Base-by-base conservation (phyloP, 2,888 invertebrate genomes). In the Oasisia sp. region DNA sequence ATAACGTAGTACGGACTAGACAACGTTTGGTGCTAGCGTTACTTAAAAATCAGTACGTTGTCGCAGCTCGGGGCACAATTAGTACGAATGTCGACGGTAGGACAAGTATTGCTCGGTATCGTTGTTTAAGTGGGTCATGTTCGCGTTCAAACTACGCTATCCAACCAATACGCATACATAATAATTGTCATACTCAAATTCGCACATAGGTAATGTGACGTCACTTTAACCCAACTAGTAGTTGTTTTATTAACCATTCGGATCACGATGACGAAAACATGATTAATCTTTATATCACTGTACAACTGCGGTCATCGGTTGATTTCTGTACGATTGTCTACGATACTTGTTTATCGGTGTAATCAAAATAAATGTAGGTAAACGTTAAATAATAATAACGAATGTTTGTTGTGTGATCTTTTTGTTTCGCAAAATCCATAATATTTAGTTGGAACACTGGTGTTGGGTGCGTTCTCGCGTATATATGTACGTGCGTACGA, bases 341-440 rank as follows among this genome's bases (percentile, higher is more conserved):
- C n/a, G 74, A 74, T 74, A 7, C 7, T 74, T 19, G 74, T 27
- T 27, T 74, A 74, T 74, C 74, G 27, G 74, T 74, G 7, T 74
- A 74, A 74, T 74, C 74, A 27, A n/a, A 74, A 74, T 74, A 74
- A 74, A 74, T 74, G 74, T 74, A 74, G n/a, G 74, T 56, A 74
- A 74, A 74, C 19, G 74, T 74, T 74, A 74, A 19, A 74, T 74
- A 74, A 74, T 74, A 74, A 27, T 58, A 45, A 7, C 8, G 58
- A 58, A 58, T 74, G 74, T n/a, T 74, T 27, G 19, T 14, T 74
- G 74, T n/a, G 74, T n/a, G 1, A n/a, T 74, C 27, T 50, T 50
- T 50, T 74, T 74, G 19, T n/a, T n/a, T 27, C 14, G n/a, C 14
- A 19, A n/a, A 27, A 27, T 74, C 19, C 74, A 50, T 50, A 38